These are phyloP conservation scores for Spea hammondii DNA, from an alignment of 2,797 vertebrate species.

Conservation along the genomic window DNA sequence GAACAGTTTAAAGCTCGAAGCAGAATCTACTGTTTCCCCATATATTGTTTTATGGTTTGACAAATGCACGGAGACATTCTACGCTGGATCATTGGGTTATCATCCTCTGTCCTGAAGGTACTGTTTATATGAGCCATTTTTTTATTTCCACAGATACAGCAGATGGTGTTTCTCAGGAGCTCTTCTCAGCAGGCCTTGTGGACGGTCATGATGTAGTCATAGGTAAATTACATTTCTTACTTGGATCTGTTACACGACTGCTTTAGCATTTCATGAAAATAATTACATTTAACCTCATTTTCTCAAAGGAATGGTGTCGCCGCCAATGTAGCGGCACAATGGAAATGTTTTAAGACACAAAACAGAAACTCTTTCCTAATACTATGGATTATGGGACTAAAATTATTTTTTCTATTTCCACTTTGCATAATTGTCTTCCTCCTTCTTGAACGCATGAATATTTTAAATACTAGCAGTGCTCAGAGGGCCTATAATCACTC, in stretches of 20 bases:
- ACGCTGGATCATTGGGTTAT: slow-evolving; percentile 57
- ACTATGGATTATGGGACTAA: slow-evolving; percentile 22
- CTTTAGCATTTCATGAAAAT: slow-evolving; percentile 44
- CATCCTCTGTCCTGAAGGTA: slow-evolving; percentile 60
- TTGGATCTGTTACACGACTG: slow-evolving; percentile 50
- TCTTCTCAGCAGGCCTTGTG: slow-evolving; percentile 95
- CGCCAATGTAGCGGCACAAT: background rate
- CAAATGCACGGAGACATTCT: background rate
- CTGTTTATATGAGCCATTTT: slow-evolving; percentile 56
- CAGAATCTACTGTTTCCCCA: slow-evolving; percentile 17
- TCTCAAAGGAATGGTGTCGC: slow-evolving; percentile 28
- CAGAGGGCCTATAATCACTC: background rate
- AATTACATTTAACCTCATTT: slow-evolving; percentile 48
- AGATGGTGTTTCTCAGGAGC: slow-evolving; percentile 96
- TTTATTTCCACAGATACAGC: slow-evolving; percentile 85
- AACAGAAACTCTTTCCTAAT: background rate
- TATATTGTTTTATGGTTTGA: slow-evolving; percentile 9
- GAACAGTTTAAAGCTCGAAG: background rate
- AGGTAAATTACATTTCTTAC: slow-evolving; percentile 80
- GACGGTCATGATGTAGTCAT: slow-evolving; percentile 92
- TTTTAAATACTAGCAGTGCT: background rate
- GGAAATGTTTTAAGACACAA: slow-evolving; percentile 18
- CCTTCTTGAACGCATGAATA: background rate
- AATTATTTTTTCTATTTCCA: slow-evolving; percentile 30
- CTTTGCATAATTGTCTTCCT: background rate